Conservation (phyloP, 2,888 invertebrate genomes). For the Melanchra persicariae region DNA sequence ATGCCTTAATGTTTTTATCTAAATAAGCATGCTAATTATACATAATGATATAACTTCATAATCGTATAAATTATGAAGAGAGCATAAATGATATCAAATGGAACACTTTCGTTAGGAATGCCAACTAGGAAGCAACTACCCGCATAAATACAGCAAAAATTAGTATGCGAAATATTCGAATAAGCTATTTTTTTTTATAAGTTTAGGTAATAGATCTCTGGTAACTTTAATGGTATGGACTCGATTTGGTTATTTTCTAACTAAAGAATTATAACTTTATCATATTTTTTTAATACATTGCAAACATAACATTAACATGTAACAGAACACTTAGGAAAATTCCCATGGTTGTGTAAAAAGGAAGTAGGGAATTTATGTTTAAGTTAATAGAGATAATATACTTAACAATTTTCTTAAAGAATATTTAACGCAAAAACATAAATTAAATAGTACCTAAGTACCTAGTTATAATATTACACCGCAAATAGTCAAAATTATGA, state of each 20-base stretch:
- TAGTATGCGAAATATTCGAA: constrained; percentile 30
- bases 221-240: constrained; percentile 41
- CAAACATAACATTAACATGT: constrained; percentile 31
- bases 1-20: neutral
- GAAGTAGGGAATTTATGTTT: neutral
- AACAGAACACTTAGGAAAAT: constrained; percentile 12
- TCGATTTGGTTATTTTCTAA: constrained; percentile 13
- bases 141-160: constrained; percentile 31
- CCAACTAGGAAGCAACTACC: constrained; percentile 64
- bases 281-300: neutral
- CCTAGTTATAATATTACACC: constrained; percentile 5
- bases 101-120: constrained; percentile 63
- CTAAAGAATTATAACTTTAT: neutral
- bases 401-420: neutral
- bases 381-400: constrained; percentile 9
- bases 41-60: constrained; percentile 60
- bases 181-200: neutral
- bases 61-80: constrained; percentile 77
- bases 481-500: constrained; percentile 22
- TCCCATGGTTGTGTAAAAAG: constrained; percentile 7
- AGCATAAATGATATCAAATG: constrained; percentile 59
- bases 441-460: too few species aligned
- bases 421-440: constrained; percentile 1
- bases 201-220: constrained; percentile 12
- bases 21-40: constrained; percentile 26